Base-by-base conservation (phyloP, 2,888 invertebrate genomes). In the Metopia argyrocephala region DNA sequence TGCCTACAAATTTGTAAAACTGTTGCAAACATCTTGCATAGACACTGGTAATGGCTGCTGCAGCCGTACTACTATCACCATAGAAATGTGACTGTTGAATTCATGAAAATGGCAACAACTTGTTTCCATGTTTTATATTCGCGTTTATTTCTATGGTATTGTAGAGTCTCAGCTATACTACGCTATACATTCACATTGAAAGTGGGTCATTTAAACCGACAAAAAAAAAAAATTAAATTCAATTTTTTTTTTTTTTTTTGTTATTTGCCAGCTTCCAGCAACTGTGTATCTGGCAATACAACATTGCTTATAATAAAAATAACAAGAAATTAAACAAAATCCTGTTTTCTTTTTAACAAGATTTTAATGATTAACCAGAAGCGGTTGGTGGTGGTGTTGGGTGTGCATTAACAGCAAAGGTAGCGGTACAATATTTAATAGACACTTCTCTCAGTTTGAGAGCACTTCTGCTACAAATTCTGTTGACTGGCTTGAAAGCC, bases 121-220 rank as follows among this genome's bases (percentile, higher is more conserved):
- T 71, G 71, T 71, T 71, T 9, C n/a, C 52, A 57, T 50, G 76
- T 65, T 76, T 75, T 31, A 74, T 59, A 59, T 31, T 56, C 56
- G 38, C 38, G 38, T 12, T 38, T 38, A 50, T 57, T 64, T 57
- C 48, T 54, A 3, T 21, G 3, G 5, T 54, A 23, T 54, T 25
- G 23, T 23, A 48, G 9, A 21, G 23, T 50, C 18, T 25, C 31
- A 57, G 59, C 6, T 20, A 52, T 65, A 27, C 48, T 70, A 64
- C 50, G 20, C 25, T 38, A 31, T 74, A 76, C 76, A 78, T 81
- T 81, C 80, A 81, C 80, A 81, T 76, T 76, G 66, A 70, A 81
- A 81, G 81, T 81, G 66, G 81, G 81, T 81, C 81, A 81, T 20
- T 78, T 81, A 56, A 81, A 75, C 80, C 80, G 80, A 76, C 80